These are phyloP conservation scores for Baryphthengus martii DNA, from an alignment of 2,113 vertebrate species.

Conservation along the genomic window DNA sequence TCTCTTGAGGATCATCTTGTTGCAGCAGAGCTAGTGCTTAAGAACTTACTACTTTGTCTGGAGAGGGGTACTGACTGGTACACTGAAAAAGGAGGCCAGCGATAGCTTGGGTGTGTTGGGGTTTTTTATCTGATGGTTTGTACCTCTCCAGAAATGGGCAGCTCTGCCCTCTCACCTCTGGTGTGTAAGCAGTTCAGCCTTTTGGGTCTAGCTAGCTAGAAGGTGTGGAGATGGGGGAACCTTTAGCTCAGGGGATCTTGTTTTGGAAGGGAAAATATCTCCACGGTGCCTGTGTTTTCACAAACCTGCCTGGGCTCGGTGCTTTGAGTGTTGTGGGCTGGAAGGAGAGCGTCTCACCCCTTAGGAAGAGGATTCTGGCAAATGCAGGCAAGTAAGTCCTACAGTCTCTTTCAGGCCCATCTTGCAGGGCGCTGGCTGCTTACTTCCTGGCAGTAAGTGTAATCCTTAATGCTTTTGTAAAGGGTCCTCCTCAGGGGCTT, in stretches of 20 bases:
- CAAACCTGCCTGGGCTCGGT: background rate
- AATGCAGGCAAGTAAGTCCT: background rate
- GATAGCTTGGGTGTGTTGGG: background rate
- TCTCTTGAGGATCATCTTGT: background rate
- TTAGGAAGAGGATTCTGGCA: background rate
- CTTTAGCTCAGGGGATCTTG: background rate
- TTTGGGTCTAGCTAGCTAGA: background rate
- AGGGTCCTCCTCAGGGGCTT: background rate
- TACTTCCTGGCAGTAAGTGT: background rate
- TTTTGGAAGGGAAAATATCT: background rate
- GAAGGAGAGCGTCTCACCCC: background rate
- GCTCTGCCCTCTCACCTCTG: background rate
- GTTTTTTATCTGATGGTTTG: background rate
- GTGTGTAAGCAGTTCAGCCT: background rate
- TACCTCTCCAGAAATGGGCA: background rate
- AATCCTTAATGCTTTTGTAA: background rate
- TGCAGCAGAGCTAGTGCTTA: background rate
- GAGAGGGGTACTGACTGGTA: background rate
- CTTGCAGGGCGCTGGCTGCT: background rate
- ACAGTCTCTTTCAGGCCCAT: background rate
- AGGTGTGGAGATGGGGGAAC: background rate
- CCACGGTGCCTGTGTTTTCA: rapidly evolving
- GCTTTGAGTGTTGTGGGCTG: background rate
- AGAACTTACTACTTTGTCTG: background rate
- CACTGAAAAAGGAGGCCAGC: background rate